These are phyloP conservation scores for Drosophila subobscura DNA, from an alignment of 1,140 invertebrate genomes.

Conservation along the genomic window DNA sequence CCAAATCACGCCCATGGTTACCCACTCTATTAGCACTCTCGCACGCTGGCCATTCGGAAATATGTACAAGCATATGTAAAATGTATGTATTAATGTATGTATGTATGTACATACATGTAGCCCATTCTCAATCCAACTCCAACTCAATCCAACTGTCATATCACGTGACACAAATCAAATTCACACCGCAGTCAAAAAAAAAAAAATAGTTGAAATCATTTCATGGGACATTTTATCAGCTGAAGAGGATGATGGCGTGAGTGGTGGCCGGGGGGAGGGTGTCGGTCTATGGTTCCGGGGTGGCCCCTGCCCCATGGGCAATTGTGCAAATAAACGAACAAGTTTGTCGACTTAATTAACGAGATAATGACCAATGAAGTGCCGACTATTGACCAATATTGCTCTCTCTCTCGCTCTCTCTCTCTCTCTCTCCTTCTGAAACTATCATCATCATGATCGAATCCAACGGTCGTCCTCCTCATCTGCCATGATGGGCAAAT, in stretches of 20 bases:
- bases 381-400: conserved; percentile 49
- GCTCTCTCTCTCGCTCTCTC: background rate
- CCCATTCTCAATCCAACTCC: too few species aligned
- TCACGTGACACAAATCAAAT: conserved; percentile 63
- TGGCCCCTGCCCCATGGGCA: conserved; percentile 30
- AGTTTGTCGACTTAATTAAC: conserved; percentile 60
- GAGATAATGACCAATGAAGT: conserved; percentile 59
- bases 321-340: conserved; percentile 55
- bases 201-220: conserved; percentile 9
- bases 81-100: too few species aligned
- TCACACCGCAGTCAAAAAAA: conserved; percentile 37
- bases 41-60: conserved; percentile 13
- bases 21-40: conserved; percentile 5
- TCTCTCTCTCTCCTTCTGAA: background rate
- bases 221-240: conserved; percentile 21
- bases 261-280: background rate
- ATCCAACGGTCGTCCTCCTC: conserved; percentile 6
- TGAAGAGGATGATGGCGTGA: background rate
- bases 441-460: conserved; percentile 24
- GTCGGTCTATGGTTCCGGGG: conserved; percentile 42
- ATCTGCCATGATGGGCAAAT: conserved; percentile 34
- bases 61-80: background rate
- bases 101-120: too few species aligned
- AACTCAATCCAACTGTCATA: conserved; percentile 42
- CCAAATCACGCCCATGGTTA: background rate